Evolutionary conservation across 2,113 vertebrate species (phyloP).

Genomic region (Gnathonemus longibarbis): DNA sequence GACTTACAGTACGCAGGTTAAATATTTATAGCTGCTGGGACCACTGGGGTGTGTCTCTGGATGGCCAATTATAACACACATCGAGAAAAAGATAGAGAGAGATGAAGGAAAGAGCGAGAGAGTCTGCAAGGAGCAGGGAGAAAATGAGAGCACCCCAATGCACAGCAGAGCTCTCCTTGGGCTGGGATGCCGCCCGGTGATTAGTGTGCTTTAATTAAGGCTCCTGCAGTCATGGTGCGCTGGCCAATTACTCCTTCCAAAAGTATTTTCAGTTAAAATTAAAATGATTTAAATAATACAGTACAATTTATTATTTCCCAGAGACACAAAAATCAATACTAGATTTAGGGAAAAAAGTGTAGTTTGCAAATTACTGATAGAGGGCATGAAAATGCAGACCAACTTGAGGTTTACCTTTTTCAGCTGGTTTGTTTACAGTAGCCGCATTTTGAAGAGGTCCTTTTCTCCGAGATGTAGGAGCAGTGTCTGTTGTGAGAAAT

Average conservation of each 20-base stretch:
- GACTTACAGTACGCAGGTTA: not conserved
- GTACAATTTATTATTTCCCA: not conserved
- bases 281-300: not conserved
- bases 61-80: not conserved
- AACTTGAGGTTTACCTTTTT: not conserved
- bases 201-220: not conserved
- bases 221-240: not conserved
- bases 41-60: not conserved
- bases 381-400: not conserved
- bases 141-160: not conserved
- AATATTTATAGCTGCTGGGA: constrained; percentile 6
- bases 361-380: not conserved
- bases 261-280: not conserved
- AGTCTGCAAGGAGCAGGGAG: not conserved
- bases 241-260: not conserved
- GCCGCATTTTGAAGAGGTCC: not conserved
- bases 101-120: not conserved
- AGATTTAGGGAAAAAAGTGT: not conserved
- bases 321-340: constrained; percentile 2
- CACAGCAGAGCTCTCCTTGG: not conserved
- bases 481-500: not conserved
- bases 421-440: not conserved
- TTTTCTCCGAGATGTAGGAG: not conserved
- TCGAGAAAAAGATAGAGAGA: not conserved
- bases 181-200: not conserved